These are phyloP conservation scores for Ormyrus nitidulus DNA, from an alignment of 2,888 invertebrate species.

Conservation along the genomic window DNA sequence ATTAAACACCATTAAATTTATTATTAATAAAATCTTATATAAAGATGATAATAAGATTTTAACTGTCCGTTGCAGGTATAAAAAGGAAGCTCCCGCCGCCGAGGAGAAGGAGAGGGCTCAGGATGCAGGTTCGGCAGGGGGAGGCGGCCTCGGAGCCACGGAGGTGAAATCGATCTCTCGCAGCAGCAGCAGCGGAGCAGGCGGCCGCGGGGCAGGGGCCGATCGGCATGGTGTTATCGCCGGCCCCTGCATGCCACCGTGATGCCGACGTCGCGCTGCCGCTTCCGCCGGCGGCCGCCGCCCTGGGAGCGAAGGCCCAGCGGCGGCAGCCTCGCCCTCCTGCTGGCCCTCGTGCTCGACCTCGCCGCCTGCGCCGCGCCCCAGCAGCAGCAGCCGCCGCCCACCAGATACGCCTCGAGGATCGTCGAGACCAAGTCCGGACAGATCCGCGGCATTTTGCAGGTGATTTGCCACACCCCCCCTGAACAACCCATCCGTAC, in stretches of 20 bases:
- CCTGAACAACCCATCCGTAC: too few species aligned
- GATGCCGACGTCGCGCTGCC: constrained; percentile 59
- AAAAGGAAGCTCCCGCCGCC: neutral
- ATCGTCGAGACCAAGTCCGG: constrained; percentile 85
- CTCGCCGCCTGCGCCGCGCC: constrained; percentile 41
- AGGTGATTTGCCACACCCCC: constrained; percentile 63
- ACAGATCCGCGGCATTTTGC: constrained; percentile 72
- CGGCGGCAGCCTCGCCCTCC: constrained; percentile 55
- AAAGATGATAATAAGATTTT: too few species aligned
- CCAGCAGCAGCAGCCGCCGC: constrained; percentile 68
- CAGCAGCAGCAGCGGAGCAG: neutral
- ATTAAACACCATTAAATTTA: too few species aligned
- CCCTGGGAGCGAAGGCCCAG: constrained; percentile 55
- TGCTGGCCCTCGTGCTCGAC: constrained; percentile 59
- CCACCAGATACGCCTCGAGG: constrained; percentile 85
- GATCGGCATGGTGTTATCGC: constrained; percentile 66
- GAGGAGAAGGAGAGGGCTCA: neutral
- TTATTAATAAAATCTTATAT: too few species aligned
- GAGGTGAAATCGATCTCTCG: neutral
- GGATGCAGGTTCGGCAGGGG: too few species aligned
- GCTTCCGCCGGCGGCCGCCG: constrained; percentile 71
- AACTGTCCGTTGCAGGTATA: too few species aligned
- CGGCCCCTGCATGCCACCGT: constrained; percentile 71
- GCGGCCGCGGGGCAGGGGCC: constrained; percentile 23
- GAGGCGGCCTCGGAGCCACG: too few species aligned